A percentile compares a stretch with the other conserved stretches of the same genome.
Conservation (phyloP, 2,113 vertebrate genomes). For the Isurus oxyrinchus region DNA sequence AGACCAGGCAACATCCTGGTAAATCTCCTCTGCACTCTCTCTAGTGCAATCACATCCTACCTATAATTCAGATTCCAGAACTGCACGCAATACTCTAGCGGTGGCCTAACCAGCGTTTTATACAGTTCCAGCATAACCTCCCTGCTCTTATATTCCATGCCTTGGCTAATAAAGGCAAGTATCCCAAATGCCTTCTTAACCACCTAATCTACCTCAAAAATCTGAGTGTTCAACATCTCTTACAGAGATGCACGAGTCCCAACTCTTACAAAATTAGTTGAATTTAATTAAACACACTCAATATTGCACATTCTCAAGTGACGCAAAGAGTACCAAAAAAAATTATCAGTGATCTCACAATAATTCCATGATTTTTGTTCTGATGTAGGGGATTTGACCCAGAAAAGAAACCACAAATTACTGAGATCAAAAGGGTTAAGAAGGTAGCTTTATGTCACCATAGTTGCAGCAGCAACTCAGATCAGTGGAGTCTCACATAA, state of each 20-base stretch:
- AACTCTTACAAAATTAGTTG: neutral
- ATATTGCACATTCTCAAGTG: neutral
- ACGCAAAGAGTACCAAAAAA: neutral
- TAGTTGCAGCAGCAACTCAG: neutral
- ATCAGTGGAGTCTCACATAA: neutral
- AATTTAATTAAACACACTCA: neutral
- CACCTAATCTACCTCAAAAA: neutral
- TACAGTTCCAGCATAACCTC: too few species aligned
- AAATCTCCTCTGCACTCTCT: too few species aligned
- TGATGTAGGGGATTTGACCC: neutral
- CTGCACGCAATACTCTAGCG: too few species aligned
- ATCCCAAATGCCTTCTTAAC: too few species aligned
- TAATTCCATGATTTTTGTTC: neutral
- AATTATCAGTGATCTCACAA: neutral
- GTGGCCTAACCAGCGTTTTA: too few species aligned
- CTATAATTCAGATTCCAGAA: too few species aligned
- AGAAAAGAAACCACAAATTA: neutral
- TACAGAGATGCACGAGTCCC: neutral
- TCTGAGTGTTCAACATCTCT: neutral
- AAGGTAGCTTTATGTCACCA: neutral
- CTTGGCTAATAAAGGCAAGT: too few species aligned
- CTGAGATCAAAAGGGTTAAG: neutral
- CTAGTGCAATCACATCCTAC: too few species aligned
- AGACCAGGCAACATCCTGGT: too few species aligned
- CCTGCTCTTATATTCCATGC: too few species aligned